phyloP scores from a whole-genome alignment of 1,140 invertebrate genomes.

The Zaprionus vittiger region DNA sequence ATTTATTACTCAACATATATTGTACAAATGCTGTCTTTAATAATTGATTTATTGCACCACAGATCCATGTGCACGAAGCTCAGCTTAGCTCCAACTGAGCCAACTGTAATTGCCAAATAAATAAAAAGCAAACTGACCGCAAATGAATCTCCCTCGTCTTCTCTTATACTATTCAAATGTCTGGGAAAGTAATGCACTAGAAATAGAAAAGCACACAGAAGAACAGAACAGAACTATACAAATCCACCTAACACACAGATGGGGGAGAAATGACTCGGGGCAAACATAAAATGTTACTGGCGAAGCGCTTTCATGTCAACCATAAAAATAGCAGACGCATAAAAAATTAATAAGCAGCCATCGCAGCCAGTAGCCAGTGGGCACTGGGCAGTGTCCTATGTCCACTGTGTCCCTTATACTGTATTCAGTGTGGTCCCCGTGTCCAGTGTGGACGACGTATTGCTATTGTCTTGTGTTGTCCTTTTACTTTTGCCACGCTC shows the following conservation, averaged over 20 bases:
- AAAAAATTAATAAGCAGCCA: conserved; percentile 77
- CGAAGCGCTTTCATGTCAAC: conserved; percentile 70
- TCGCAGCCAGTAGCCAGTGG: conserved; percentile 34
- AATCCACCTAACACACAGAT: conserved; percentile 33
- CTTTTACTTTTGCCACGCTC: conserved; percentile 30
- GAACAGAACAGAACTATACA: conserved; percentile 38
- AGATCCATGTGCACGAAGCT: background rate
- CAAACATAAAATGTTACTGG: conserved; percentile 49
- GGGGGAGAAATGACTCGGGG: conserved; percentile 32
- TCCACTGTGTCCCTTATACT: background rate
- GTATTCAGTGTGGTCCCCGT: conserved; percentile 3
- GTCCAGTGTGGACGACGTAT: conserved; percentile 31
- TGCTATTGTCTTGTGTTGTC: conserved; percentile 60
- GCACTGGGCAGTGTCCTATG: conserved; percentile 8
- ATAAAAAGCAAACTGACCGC: conserved; percentile 24
- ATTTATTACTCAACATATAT: background rate
- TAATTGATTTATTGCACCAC: background rate
- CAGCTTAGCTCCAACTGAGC: background rate
- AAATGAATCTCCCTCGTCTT: conserved; percentile 2
- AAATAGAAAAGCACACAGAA: conserved; percentile 47
- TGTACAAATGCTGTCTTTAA: background rate
- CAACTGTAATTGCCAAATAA: conserved; percentile 35
- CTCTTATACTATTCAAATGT: conserved; percentile 13
- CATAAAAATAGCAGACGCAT: conserved; percentile 81
- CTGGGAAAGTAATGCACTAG: conserved; percentile 21